Evolutionary conservation across 2,113 vertebrate genomes (phyloP).

Genomic region (Hippocampus zosterae): DNA sequence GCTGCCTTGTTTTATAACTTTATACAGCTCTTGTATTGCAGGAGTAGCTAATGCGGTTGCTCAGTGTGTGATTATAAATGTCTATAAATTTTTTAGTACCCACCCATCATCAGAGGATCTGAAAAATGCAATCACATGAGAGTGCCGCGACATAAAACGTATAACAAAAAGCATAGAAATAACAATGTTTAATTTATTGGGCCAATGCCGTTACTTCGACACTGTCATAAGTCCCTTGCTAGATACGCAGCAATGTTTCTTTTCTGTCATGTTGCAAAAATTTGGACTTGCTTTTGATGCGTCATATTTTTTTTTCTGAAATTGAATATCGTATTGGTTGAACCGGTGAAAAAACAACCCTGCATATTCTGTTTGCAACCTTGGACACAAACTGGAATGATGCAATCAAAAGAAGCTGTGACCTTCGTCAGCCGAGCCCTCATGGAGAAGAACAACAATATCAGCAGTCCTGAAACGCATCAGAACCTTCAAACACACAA

Average conservation of each 20-base stretch:
- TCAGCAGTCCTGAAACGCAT: conserved; percentile 11
- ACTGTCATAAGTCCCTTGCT: background rate
- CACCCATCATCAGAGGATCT: background rate
- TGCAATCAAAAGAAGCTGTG: conserved; percentile 18
- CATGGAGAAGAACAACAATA: conserved; percentile 35
- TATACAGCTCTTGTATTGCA: background rate
- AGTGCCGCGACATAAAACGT: background rate
- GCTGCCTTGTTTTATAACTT: background rate
- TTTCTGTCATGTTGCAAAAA: background rate
- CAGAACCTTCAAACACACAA: background rate
- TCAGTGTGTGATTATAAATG: background rate
- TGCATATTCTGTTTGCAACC: conserved; percentile 27
- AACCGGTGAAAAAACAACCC: background rate
- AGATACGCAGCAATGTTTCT: background rate
- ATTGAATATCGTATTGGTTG: background rate
- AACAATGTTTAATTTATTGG: background rate
- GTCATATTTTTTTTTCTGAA: background rate
- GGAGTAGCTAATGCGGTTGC: background rate
- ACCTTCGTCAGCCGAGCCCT: conserved; percentile 26
- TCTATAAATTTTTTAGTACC: background rate
- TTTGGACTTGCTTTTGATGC: background rate
- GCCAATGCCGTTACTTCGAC: background rate
- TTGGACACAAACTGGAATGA: conserved; percentile 38
- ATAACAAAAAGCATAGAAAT: background rate
- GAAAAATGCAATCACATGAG: background rate